Evolutionary conservation across 2,113 vertebrate species (phyloP).

Genomic region (Aepyceros melampus): DNA sequence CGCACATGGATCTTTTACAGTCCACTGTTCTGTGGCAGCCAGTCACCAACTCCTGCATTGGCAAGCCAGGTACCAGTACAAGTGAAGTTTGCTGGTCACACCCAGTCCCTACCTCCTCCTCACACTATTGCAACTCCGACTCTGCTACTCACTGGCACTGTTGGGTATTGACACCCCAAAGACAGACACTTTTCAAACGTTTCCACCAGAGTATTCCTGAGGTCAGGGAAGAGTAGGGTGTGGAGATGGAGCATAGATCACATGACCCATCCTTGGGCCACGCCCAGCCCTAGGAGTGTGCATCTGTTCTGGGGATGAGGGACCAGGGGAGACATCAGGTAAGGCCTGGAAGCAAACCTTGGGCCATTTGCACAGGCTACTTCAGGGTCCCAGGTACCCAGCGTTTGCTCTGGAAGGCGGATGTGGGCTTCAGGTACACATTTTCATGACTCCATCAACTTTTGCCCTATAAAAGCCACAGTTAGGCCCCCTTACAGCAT

Average conservation of each 20-base stretch:
- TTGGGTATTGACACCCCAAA: no score
- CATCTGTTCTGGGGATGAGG: background rate
- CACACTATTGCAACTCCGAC: no score
- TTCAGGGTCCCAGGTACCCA: background rate
- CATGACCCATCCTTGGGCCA: background rate
- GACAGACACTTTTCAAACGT: background rate
- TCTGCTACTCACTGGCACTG: background rate
- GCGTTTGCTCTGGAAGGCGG: background rate
- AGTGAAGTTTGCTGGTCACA: no score
- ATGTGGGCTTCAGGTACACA: background rate
- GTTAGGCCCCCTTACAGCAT: background rate
- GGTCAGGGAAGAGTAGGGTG: background rate
- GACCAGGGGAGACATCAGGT: background rate
- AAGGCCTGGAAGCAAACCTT: background rate
- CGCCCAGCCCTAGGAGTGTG: accelerated
- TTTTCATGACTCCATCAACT: background rate
- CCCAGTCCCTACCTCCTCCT: background rate
- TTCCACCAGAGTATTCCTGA: background rate
- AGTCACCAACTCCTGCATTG: background rate
- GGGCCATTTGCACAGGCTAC: background rate
- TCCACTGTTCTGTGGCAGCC: background rate
- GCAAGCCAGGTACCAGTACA: background rate
- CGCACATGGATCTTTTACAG: background rate
- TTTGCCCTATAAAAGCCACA: background rate
- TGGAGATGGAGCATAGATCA: background rate